Base-by-base conservation (phyloP, 2,797 vertebrate genomes). In the Coracias cyanogaster region DNA sequence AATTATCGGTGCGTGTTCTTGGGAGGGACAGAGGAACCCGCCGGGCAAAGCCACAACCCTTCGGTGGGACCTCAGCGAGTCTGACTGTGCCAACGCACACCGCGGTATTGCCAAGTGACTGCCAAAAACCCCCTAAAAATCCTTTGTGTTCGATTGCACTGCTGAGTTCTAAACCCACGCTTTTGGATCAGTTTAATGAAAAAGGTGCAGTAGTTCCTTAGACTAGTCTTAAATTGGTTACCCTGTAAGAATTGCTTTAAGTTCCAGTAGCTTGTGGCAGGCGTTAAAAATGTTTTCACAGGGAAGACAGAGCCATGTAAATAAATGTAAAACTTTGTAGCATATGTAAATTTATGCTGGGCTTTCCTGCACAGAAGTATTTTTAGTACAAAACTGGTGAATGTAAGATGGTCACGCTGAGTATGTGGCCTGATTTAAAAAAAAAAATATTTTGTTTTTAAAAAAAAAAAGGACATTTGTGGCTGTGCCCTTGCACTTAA, bases 311-410 rank as follows among this genome's bases (percentile, higher is more conserved):
- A 99, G 99, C 98, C 99, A 98, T 99, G 99, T 99, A 99, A 98
- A 99, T 99, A 99, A 94, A 97, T 99, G 99, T 99, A 99, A 98
- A 98, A 98, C 98, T 94, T 98, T 99, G 99, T 99, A 99, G 99
- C 98, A 99, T 99, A 99, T 99, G 99, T 99, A 98, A 97, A 99
- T 98, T 98, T 97, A 92, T 95, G 98, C 98, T 98, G 98, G 98
- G 97, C 89, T 98, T 98, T 98, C 98, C 98, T 99, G 99, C 98
- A 96, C 93, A 98, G 94, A 99, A 98, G 97, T 99, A 98, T 99
- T 99, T 98, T 99, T 99, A 99, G 98, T 99, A 99, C 98, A 98
- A 98, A 99, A 97, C 96, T 99, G 99, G 98, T 99, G 98, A 99
- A 99, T 99, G 98, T 99, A 99, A 98, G 81, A 93, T 70, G 98